Evolutionary conservation across 2,888 invertebrate genomes (phyloP).

Genomic region (Nephrotoma guestfalica): DNA sequence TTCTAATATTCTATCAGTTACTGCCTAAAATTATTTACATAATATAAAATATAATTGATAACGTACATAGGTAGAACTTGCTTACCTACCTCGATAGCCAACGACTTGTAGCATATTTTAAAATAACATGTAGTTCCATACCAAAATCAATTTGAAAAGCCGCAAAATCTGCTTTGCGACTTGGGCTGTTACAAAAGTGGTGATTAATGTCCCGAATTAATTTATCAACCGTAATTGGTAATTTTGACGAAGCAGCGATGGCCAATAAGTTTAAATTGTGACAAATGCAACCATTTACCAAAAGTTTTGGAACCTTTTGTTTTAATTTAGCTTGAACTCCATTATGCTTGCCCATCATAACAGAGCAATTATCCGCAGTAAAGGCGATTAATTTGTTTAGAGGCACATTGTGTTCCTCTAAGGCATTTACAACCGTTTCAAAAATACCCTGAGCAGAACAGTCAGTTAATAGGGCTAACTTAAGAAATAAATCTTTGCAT

Average conservation of each 20-base stretch:
- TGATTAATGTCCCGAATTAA: neutral
- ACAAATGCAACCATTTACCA: conserved; percentile 7
- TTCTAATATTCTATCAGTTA: neutral
- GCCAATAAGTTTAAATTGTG: conserved; percentile 5
- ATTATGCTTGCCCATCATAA: conserved; percentile 9
- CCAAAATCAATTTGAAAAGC: conserved; percentile 7
- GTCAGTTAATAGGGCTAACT: neutral
- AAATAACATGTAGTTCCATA: conserved; percentile 7
- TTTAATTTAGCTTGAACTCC: conserved; percentile 9
- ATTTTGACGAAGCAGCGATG: neutral
- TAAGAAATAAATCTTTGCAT: no score
- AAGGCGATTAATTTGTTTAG: neutral
- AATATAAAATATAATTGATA: neutral
- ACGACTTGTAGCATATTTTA: conserved; percentile 9
- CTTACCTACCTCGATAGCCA: neutral
- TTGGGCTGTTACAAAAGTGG: conserved; percentile 10
- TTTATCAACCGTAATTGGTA: neutral
- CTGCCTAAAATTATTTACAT: neutral
- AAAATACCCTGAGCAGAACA: conserved; percentile 4
- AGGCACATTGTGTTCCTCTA: neutral
- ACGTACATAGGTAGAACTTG: no score
- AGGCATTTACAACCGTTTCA: neutral
- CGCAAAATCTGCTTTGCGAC: no score
- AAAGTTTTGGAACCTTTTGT: conserved; percentile 6
- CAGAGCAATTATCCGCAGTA: conserved; percentile 10